These are phyloP conservation scores for Drosophila mercatorum DNA, from an alignment of 2,888 invertebrate species.

Conservation along the genomic window DNA sequence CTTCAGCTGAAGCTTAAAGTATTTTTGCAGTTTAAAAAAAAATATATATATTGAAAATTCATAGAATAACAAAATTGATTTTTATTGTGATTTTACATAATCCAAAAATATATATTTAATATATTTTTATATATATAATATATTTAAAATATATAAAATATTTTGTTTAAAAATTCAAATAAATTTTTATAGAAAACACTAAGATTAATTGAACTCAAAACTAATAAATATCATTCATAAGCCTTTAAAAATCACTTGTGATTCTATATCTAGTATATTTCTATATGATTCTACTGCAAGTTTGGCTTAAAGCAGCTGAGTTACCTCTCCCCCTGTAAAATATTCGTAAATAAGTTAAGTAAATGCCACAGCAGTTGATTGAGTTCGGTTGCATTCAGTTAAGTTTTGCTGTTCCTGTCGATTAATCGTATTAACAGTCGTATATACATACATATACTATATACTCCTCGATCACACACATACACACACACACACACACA, in stretches of 20 bases:
- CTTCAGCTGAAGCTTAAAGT: constrained; percentile 21
- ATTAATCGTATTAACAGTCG: constrained; percentile 33
- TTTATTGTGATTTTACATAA: neutral
- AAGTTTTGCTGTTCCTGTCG: constrained; percentile 34
- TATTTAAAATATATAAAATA: no score
- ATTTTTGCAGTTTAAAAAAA: constrained; percentile 19
- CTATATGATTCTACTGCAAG: constrained; percentile 18
- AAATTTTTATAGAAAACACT: no score
- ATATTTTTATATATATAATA: no score
- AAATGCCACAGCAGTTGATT: constrained; percentile 28
- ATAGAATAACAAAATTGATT: neutral
- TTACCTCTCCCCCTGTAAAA: constrained; percentile 47
- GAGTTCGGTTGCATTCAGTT: constrained; percentile 33
- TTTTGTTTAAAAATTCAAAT: no score
- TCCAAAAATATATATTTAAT: neutral
- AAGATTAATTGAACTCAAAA: neutral
- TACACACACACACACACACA: constrained; percentile 8
- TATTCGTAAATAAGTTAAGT: constrained; percentile 27
- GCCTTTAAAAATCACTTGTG: neutral
- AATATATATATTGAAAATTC: no score
- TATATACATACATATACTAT: constrained; percentile 8
- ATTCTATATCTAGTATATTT: neutral
- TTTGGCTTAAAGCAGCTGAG: constrained; percentile 11
- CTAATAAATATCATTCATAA: neutral
- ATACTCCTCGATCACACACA: constrained; percentile 8